Evolutionary conservation across 2,113 vertebrate genomes (phyloP).

Genomic region (Budorcas taxicolor): DNA sequence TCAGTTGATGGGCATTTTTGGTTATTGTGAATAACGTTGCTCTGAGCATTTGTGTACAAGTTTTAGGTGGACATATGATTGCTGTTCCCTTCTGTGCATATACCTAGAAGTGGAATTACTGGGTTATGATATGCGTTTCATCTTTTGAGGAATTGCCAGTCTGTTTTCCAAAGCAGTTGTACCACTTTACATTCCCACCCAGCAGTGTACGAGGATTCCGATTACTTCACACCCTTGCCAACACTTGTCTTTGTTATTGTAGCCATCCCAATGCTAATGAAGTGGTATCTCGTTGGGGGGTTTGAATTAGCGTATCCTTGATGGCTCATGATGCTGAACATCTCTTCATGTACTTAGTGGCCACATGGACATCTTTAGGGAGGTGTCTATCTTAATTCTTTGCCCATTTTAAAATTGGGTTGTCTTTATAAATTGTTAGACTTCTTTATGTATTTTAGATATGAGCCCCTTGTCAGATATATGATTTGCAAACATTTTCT

Average conservation of each 20-base stretch:
- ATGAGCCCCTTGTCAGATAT: neutral
- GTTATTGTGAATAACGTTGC: neutral
- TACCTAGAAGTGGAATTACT: neutral
- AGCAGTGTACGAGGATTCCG: neutral
- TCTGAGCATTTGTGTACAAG: neutral
- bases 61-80: neutral
- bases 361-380: neutral
- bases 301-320: neutral
- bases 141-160: neutral
- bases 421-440: neutral
- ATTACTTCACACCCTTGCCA: neutral
- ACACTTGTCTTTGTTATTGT: neutral
- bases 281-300: neutral
- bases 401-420: neutral
- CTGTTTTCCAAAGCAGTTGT: neutral
- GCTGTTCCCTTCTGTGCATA: neutral
- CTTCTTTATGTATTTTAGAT: neutral
- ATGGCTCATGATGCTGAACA: neutral
- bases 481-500: neutral
- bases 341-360: neutral
- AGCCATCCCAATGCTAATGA: neutral
- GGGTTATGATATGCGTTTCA: neutral
- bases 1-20: neutral
- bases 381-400: neutral
- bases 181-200: neutral